These are phyloP conservation scores for Masticophis lateralis DNA, from an alignment of 2,797 vertebrate genomes.

Conservation along the genomic window DNA sequence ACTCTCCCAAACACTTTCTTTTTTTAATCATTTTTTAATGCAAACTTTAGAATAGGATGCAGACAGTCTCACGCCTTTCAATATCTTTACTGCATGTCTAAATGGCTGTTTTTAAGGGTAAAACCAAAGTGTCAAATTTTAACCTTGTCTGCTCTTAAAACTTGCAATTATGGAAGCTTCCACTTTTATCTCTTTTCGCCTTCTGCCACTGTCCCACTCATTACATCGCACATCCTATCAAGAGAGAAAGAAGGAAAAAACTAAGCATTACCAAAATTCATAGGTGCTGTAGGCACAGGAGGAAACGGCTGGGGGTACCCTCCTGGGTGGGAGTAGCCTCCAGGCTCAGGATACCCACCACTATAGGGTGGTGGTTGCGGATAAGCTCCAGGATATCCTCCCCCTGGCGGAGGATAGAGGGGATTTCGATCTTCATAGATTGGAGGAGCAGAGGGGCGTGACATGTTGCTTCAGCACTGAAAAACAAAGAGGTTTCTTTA, in stretches of 20 bases:
- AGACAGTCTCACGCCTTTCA: not conserved
- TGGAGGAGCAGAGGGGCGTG: constrained; percentile 79
- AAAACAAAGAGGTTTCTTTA: constrained; percentile 15
- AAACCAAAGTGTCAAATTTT: not conserved
- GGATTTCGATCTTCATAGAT: constrained; percentile 83
- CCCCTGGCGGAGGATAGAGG: constrained; percentile 66
- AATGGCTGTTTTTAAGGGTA: not conserved
- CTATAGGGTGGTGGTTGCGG: constrained; percentile 55
- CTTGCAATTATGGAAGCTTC: not conserved
- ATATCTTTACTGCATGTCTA: not conserved
- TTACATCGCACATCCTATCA: not conserved
- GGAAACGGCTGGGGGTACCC: constrained; percentile 69
- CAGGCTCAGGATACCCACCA: constrained; percentile 66
- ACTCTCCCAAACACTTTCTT: not conserved
- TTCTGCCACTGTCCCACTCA: not conserved
- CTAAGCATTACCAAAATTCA: constrained; percentile 69
- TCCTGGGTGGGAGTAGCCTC: constrained; percentile 61
- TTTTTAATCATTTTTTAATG: not conserved
- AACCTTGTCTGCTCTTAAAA: not conserved
- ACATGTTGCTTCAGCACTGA: constrained; percentile 69
- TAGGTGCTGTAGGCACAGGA: constrained; percentile 66
- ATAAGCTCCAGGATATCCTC: constrained; percentile 66
- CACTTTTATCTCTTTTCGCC: not conserved
- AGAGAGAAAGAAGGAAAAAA: not conserved
- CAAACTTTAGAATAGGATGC: not conserved